Base-by-base conservation (phyloP, 2,888 invertebrate species). In the Lamproptera curius region DNA sequence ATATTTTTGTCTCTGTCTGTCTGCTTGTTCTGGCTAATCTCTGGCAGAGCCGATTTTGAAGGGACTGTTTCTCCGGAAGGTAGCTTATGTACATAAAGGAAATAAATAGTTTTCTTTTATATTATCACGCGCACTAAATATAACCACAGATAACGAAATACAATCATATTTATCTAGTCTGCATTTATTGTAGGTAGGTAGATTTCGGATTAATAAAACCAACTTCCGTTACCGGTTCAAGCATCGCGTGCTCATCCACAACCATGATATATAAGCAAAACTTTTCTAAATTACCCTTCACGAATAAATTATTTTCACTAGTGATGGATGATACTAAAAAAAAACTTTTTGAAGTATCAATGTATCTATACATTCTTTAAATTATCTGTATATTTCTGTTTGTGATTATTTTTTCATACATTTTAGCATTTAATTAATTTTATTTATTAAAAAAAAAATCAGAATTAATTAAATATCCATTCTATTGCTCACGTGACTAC, bases 161-260 rank as follows among this genome's bases (percentile, higher is more conserved):
- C 5, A 4, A 23, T 23, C 23, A 23, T 23, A 23, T 23, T 6
- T 23, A 23, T 23, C 4, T 23, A 23, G 23, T 23, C 5, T 23
- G 4, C 5, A 8, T 6, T 23, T 4, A 6, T 4, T 23, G 23
- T 23, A 6, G 5, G 8, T 23, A 6, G 23, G n/a, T 28, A 9
- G 28, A 10, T 28, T n/a, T 6, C 10, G 28, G 10, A 28, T 28
- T 8, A 28, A 28, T 10, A 2, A 39, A 26, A 4, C 13, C 4
- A 26, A 10, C n/a, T 26, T 39, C 9, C 39, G 23, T 39, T 39
- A 15, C 26, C 26, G 9, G 23, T 15, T 26, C 15, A 10, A 13
- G 26, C 39, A 39, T 39, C 39, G 39, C 39, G 39, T 39, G 39
- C 15, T 39, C 15, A 15, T 39, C 15, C 26, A 5, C 15, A 14